A percentile compares a stretch with the other conserved stretches of the same genome.
These are phyloP conservation scores for Callipepla californica DNA, from an alignment of 2,113 vertebrate species.

Conservation along the genomic window DNA sequence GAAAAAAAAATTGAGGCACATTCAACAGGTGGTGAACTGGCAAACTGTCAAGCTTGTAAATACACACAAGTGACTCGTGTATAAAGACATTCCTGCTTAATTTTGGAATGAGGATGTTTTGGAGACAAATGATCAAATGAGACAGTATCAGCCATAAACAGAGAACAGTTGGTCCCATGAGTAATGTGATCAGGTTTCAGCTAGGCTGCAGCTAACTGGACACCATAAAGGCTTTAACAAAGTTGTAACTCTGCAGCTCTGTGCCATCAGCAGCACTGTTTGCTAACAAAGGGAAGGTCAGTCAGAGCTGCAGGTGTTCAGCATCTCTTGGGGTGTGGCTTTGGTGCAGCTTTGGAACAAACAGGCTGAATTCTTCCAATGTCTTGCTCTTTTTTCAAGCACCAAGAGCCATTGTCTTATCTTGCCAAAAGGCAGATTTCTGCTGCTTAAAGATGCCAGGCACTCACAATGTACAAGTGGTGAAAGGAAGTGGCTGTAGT, in stretches of 20 bases:
- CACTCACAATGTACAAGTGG: neutral
- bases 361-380: neutral
- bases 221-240: neutral
- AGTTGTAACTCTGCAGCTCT: neutral
- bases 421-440: neutral
- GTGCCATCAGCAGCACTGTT: neutral
- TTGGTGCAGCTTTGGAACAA: neutral
- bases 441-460: neutral
- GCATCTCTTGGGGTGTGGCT: neutral
- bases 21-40: neutral
- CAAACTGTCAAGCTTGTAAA: neutral
- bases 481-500: too few relatives aligned
- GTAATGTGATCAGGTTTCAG: neutral
- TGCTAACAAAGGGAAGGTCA: neutral
- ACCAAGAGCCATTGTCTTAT: neutral
- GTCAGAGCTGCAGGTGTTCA: neutral
- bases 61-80: neutral
- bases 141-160: neutral
- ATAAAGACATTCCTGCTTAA: neutral
- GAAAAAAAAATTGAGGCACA: neutral
- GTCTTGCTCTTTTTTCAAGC: neutral
- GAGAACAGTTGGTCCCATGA: fast-evolving
- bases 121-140: neutral
- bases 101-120: neutral
- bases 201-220: neutral